Evolutionary conservation across 1,140 invertebrate genomes (phyloP), one percentile per base, ranked within the genome.

Genomic region (Calephelis nemesis): DNA sequence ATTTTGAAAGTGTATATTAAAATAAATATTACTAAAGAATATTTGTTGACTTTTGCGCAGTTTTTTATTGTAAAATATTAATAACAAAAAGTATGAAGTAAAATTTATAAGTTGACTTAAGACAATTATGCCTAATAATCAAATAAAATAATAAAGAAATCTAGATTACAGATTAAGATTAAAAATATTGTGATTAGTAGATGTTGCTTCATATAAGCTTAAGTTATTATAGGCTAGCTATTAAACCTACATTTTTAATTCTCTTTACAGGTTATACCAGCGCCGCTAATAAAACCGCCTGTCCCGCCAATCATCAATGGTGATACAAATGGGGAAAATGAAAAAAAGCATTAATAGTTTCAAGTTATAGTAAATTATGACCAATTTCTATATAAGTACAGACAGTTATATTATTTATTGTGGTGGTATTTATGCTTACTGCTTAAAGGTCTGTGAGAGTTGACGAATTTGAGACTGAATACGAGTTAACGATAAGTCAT

Each of bases 191-290:
- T 19, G 15, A 19, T 19, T 19, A 19, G 15, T 0, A 30, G 30
- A 30, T 30, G 30, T 30, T 30, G 30, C 30, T 30, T 30, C 4
- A 30, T 30, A 4, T 30, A 30, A 30, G 30, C 4, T 2, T 30
- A 30, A 2, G 30, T 30, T 30, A 30, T 30, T 30, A 30, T 30
- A 4, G 30, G 3, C 30, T 4, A 30, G 30, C 30, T 30, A 30
- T 30, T 30, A 30, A 30, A 30, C 30, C 30, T 30, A 30, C 30
- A 30, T 4, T 47, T 63, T 66, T 47, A 54, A 15, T 58, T 58
- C 8, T 66, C 13, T 66, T 52, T 50, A 39, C 83, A 91, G 88
- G 86, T 91, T 76, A 90, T 91, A 79, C 88, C 88, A 67, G 88
- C 88, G 42, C 88, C 88, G 64, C 86, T 77, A 48, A 91, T 91